phyloP scores from a whole-genome alignment of 2,888 invertebrate genomes.

The Allacma fusca region DNA sequence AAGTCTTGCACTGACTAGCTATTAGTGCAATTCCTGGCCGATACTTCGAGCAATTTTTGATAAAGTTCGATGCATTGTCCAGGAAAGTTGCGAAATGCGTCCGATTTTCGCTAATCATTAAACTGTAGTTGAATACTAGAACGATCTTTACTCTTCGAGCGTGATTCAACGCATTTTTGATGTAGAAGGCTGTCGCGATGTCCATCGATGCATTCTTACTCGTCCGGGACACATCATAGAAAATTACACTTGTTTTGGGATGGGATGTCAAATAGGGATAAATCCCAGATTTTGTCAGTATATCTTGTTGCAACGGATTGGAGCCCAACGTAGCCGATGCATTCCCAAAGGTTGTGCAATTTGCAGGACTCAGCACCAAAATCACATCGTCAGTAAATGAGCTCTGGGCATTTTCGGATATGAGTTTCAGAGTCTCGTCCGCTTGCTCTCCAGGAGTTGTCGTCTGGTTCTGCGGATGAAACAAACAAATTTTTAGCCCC shows the following conservation, averaged over 20 bases:
- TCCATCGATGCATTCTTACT: neutral
- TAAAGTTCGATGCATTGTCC: neutral
- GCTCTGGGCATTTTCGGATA: too few species aligned
- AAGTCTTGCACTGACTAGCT: neutral
- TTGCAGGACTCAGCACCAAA: too few species aligned
- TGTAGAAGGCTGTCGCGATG: neutral
- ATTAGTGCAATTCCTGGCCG: neutral
- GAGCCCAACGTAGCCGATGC: too few species aligned
- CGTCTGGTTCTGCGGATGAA: too few species aligned
- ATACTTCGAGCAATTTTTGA: neutral
- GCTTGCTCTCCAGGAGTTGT: too few species aligned
- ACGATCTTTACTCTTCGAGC: neutral
- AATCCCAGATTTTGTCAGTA: too few species aligned
- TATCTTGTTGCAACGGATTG: too few species aligned
- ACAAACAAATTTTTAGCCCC: too few species aligned
- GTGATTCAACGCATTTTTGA: neutral
- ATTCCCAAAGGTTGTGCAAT: too few species aligned
- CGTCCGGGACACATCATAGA: neutral
- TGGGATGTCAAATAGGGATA: neutral
- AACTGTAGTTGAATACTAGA: neutral
- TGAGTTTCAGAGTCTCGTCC: too few species aligned
- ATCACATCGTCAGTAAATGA: too few species aligned
- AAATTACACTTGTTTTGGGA: neutral
- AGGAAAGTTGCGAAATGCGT: neutral
- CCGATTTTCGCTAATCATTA: neutral